Base-by-base conservation (phyloP, 2,797 vertebrate genomes). In the Sebastolobus altivelis region DNA sequence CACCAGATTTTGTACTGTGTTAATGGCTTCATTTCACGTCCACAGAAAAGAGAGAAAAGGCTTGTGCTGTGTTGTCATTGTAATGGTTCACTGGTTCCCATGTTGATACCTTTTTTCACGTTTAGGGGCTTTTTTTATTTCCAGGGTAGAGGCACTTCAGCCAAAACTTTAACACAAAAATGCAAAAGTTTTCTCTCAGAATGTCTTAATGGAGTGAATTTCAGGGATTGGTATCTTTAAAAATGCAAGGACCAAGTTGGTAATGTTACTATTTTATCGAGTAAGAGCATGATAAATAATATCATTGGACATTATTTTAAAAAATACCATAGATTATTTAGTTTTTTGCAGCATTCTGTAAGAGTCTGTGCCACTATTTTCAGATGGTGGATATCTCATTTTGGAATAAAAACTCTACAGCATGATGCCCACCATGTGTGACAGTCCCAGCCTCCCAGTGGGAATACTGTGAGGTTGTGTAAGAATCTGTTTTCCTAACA, bases 361-460 rank as follows among this genome's bases (percentile, higher is more conserved):
- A 58, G 16, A 69, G 55, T 18, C 0, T 6, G 13, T 74, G 77
- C 58, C 78, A 81, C 16, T 31, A 33, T 55, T 71, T 77, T 77
- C 68, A 75, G 78, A 83, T 65, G 75, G 43, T 60, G 22, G 9
- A 79, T 76, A 55, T 73, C 49, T 84, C 16, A 38, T 83, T 75
- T 85, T 89, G 72, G 80, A 88, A 73, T 56, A 61, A 61, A 77
- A 77, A 58, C 18, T 37, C 18, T 37, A 5, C 38, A 65, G 43
- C 59, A 63, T 62, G 65, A 76, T 49, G 56, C 70, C 35, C 38
- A 22, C 14, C 56, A 56, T 80, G 65, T 77, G 74, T 65, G 74
- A 72, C 55, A 70, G 58, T 22, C 38, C 58, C 31, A 22, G 29
- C 60, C 54, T 84, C 70, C 60, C 59, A 67, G 18, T 33, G 70